Evolutionary conservation across 2,797 vertebrate species (phyloP), one percentile per base, ranked within the genome.

Genomic region (Chloroceryle inda): DNA sequence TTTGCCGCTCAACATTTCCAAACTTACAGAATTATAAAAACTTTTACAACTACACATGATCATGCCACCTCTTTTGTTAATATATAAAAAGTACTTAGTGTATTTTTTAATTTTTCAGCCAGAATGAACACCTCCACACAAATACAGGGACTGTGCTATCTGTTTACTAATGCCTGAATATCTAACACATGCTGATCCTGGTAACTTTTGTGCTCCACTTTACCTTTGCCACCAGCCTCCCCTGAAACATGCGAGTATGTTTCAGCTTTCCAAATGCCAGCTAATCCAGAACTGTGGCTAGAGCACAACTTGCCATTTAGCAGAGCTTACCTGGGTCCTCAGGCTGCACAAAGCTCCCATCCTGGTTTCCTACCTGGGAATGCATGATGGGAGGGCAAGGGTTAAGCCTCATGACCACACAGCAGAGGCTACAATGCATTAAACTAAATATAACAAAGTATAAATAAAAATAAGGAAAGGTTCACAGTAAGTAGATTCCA

Each of bases 1-100:
- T 91, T 92, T 49, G 64, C 47, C 73, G 59, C 62, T 78, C 89
- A 49, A 68, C 50, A 27, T 75, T 91, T 91, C 72, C 62, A 78
- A 75, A 75, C 47, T 40, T 50, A n/a, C 0, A 10, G 50, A 6
- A 26, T 8, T 26, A 68, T 33, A 82, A 86, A 88, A 84, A 24
- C 73, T 92, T 94, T 87, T 58, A 91, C 38, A 80, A 37, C 24
- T 21, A 10, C 0, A 3, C 18, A 42, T 7, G 22, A 62, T 18
- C 47, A 55, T 7, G 9, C 5, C 37, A 52, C n/a, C 35, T 75
- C 56, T 77, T 74, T 52, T 61, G 17, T 29, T 62, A 82, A 64
- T 16, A 19, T 61, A 49, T 63, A 49, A 38, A 91, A 91, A 85
- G 11, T 1, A 2, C 4, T 59, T 38, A 16, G 6, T 0, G 0